Base-by-base conservation (phyloP, 2,797 vertebrate genomes). In the Diplodus puntazzo region DNA sequence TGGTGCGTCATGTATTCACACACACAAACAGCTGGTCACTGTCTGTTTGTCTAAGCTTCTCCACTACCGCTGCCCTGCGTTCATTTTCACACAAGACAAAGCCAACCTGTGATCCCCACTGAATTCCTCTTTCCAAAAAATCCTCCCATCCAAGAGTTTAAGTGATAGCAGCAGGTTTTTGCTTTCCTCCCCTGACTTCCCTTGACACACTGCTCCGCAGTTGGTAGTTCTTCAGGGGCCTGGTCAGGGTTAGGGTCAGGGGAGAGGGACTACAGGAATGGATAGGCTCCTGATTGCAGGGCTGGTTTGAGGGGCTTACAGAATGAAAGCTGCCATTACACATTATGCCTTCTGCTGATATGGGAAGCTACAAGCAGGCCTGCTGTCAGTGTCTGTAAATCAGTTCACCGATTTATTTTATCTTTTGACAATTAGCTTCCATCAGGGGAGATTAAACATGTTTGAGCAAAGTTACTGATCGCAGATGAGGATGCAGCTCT, bases 151-250 rank as follows among this genome's bases (percentile, higher is more conserved):
- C 43, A 67, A 71, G 16, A 59, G 62, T 80, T 85, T 88, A 54
- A 91, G 59, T 87, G 88, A 92, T 87, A 85, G 81, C 84, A 87
- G 82, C 79, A 85, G 82, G 65, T 83, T 87, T 80, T 72, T 52
- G 25, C 58, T 39, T 61, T 18, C 25, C 43, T 74, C 43, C 30
- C 42, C 42, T 75, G 58, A 50, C 61, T 34, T 61, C 4, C 54
- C 61, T 58, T 66, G 54, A 20, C 54, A 61, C 70, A 69, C 55
- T 53, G 42, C 53, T 69, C 42, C 57, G 69, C 64, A 77, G 72
- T 76, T 79, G 52, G 50, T 57, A 54, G 59, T 61, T 78, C 16
- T 66, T 67, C 43, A 39, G 18, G 69, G 60, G 65, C 69, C 46
- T 43, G 18, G 49, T 76, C 60, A 64, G 58, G 87, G 69, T 81